Percentiles rank a stretch among this genome's conserved stretches.
These are phyloP conservation scores for Aldabrachelys gigantea DNA, from an alignment of 2,113 vertebrate genomes.

Conservation along the genomic window DNA sequence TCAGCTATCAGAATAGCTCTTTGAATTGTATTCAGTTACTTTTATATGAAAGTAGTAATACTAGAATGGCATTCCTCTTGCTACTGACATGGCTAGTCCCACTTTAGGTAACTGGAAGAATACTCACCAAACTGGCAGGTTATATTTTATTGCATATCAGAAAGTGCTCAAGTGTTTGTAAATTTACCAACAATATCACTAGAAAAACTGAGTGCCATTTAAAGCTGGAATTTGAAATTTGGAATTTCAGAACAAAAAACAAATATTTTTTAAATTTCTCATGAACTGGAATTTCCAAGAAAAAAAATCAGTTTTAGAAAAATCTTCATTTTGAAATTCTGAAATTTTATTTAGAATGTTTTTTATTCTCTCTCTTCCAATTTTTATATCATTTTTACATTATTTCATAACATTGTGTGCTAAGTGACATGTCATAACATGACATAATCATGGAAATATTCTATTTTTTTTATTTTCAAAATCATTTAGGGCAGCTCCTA, in stretches of 20 bases:
- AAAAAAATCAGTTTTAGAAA: constrained; percentile 29
- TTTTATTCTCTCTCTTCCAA: not conserved
- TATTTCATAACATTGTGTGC: not conserved
- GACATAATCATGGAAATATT: not conserved
- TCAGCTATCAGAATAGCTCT: not conserved
- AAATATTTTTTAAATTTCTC: not conserved
- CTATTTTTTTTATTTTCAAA: not conserved
- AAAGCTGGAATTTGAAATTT: not conserved
- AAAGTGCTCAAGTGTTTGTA: not conserved
- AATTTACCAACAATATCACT: not conserved
- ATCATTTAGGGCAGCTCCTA: not conserved
- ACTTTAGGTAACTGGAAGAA: not conserved
- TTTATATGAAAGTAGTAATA: not conserved
- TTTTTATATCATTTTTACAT: not conserved
- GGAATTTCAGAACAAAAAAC: not conserved
- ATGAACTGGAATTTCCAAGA: not conserved
- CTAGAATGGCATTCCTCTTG: not conserved
- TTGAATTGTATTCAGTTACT: not conserved
- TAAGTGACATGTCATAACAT: not conserved
- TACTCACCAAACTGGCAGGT: not conserved
- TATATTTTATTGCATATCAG: not conserved
- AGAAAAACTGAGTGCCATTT: not conserved
- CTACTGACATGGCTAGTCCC: not conserved
- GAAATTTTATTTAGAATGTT: not conserved
- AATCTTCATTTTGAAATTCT: not conserved